Conservation (phyloP, 2,113 vertebrate genomes). For the Chaenogobius annularis region DNA sequence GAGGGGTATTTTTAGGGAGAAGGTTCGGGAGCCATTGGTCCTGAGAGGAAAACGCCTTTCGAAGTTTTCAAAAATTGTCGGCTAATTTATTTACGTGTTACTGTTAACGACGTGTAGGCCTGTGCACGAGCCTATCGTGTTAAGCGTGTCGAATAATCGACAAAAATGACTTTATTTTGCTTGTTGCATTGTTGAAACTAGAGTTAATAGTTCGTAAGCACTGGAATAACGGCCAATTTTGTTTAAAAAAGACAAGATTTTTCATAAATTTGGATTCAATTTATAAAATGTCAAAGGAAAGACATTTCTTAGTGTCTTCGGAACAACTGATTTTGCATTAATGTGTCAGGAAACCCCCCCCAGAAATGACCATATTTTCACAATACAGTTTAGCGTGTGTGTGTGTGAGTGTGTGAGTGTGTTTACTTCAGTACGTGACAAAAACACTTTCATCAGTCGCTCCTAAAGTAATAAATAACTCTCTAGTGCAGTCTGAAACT, state of each 20-base stretch:
- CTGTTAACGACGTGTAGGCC: not conserved
- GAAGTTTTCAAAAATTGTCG: not conserved
- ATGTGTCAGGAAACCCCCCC: too few relatives aligned
- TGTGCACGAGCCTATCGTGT: not conserved
- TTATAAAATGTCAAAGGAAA: too few relatives aligned
- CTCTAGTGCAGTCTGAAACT: not conserved
- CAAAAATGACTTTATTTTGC: too few relatives aligned
- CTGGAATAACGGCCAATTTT: too few relatives aligned
- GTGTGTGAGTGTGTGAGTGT: not conserved
- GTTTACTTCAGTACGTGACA: not conserved
- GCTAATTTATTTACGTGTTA: not conserved
- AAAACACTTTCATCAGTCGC: not conserved
- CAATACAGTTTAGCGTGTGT: not conserved
- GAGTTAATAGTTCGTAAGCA: too few relatives aligned
- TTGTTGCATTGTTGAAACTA: not conserved
- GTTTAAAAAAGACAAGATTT: too few relatives aligned
- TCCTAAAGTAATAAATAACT: not conserved
- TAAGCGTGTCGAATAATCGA: not conserved
- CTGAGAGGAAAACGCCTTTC: not conserved
- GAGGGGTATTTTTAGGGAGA: not conserved
- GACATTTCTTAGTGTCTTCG: too few relatives aligned
- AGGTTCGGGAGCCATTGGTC: not conserved
- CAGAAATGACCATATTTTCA: not conserved
- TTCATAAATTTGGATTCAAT: too few relatives aligned
- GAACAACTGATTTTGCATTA: too few relatives aligned